Evolutionary conservation across 1,140 invertebrate genomes (phyloP).

Genomic region (Drosophila pectinifera): DNA sequence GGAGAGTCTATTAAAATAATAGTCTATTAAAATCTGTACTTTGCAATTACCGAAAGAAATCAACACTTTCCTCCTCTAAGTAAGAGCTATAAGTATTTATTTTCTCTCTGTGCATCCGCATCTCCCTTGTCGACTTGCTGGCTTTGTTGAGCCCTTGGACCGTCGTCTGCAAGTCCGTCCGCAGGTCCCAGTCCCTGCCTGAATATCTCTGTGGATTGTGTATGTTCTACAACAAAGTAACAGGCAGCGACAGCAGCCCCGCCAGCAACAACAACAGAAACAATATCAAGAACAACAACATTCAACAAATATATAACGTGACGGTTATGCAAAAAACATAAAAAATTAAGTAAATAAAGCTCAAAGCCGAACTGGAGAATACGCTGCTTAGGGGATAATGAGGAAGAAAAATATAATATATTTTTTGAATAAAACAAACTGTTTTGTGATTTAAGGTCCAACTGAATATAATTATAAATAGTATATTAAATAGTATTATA

Average conservation of each 20-base stretch:
- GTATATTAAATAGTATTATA: no score
- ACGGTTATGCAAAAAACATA: slow-evolving; percentile 32
- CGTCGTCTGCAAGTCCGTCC: slow-evolving; percentile 20
- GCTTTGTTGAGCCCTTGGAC: slow-evolving; percentile 75
- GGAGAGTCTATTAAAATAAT: not conserved
- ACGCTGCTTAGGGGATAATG: slow-evolving; percentile 5
- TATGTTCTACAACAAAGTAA: slow-evolving; percentile 80
- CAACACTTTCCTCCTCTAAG: not conserved
- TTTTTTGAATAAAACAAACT: not conserved
- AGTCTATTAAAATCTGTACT: no score
- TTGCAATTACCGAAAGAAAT: not conserved
- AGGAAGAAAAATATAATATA: no score
- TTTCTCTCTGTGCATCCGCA: slow-evolving; percentile 8
- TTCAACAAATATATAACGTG: slow-evolving; percentile 45
- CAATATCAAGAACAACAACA: no score
- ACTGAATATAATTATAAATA: not conserved
- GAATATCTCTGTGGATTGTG: slow-evolving; percentile 45
- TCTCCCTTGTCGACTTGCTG: slow-evolving; percentile 75
- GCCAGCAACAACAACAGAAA: slow-evolving; percentile 41
- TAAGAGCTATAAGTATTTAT: no score
- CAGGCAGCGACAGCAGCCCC: slow-evolving; percentile 48
- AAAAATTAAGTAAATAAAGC: slow-evolving; percentile 30
- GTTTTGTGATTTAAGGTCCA: not conserved
- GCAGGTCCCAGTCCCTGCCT: slow-evolving; percentile 19
- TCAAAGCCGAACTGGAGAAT: slow-evolving; percentile 4